These are phyloP conservation scores for Acrossocheilus wenchowensis DNA, from an alignment of 2,797 vertebrate genomes.

Conservation along the genomic window DNA sequence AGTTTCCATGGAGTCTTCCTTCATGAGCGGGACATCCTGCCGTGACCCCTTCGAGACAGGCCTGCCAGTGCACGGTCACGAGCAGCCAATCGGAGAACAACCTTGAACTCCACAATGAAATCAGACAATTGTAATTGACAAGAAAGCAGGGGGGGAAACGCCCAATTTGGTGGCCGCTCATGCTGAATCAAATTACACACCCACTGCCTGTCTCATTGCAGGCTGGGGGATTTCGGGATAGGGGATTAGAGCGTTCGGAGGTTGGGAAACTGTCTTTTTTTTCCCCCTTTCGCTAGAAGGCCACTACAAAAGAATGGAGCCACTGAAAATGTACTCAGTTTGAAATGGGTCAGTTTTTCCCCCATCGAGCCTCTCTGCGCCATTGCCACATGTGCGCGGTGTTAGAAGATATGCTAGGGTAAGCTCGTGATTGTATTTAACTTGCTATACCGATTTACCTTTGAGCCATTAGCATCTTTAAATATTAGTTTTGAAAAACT, in stretches of 20 bases:
- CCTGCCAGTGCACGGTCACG: conserved; percentile 49
- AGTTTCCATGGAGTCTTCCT: conserved; percentile 63
- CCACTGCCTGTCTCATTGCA: conserved; percentile 75
- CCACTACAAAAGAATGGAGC: conserved; percentile 59
- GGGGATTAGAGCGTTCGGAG: conserved; percentile 76
- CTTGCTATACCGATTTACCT: conserved; percentile 58
- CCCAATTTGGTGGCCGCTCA: conserved; percentile 81
- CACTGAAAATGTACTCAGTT: conserved; percentile 62
- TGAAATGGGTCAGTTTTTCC: conserved; percentile 67
- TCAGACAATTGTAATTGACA: conserved; percentile 84
- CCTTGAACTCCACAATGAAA: conserved; percentile 75
- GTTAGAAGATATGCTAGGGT: conserved; percentile 50
- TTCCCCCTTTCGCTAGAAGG: conserved; percentile 52
- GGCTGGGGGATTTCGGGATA: conserved; percentile 73
- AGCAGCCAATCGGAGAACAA: conserved; percentile 66
- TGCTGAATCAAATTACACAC: conserved; percentile 84
- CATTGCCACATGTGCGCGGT: conserved; percentile 51
- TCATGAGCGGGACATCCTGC: conserved; percentile 72
- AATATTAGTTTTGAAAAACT: conserved; percentile 41
- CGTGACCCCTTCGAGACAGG: conserved; percentile 65
- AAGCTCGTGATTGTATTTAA: conserved; percentile 55
- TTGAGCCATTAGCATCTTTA: conserved; percentile 48
- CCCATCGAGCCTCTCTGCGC: conserved; percentile 54
- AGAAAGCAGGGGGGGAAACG: conserved; percentile 77
- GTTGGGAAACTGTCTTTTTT: conserved; percentile 62